These are phyloP conservation scores for Notoglanidium macrostoma DNA, from an alignment of 2,797 vertebrate species.

Conservation along the genomic window DNA sequence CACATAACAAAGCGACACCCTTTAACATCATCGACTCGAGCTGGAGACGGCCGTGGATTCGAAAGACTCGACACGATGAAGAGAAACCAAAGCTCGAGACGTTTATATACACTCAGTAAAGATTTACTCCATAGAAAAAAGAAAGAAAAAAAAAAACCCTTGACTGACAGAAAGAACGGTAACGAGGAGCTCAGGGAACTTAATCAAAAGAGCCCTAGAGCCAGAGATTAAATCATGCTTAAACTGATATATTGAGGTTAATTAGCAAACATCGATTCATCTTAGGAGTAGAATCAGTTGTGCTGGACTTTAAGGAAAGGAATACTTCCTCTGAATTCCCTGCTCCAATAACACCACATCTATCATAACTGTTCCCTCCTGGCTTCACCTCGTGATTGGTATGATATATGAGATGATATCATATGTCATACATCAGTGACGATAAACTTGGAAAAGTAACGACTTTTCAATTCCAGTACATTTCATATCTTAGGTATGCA, in stretches of 20 bases:
- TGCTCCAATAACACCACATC: background rate
- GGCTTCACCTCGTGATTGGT: too few relatives aligned
- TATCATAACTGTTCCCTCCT: background rate
- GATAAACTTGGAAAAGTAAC: background rate
- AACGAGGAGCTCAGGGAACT: background rate
- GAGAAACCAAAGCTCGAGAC: background rate
- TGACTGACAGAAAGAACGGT: constrained; percentile 1
- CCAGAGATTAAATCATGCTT: background rate
- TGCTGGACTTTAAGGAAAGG: background rate
- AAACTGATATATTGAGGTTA: constrained; percentile 25
- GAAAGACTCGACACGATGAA: too few relatives aligned
- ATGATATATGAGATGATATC: background rate
- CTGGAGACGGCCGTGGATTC: background rate
- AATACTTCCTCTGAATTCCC: background rate
- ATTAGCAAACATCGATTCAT: background rate
- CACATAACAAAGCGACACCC: background rate
- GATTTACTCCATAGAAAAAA: background rate
- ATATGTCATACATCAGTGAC: too few relatives aligned
- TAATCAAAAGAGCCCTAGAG: background rate
- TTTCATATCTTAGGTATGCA: background rate
- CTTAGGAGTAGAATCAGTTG: background rate
- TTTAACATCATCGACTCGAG: background rate
- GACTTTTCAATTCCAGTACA: background rate
- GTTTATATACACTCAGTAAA: too few relatives aligned
- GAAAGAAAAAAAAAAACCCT: background rate